phyloP scores from a whole-genome alignment of 2,888 invertebrate species.

The Priocnemis perturbator region DNA sequence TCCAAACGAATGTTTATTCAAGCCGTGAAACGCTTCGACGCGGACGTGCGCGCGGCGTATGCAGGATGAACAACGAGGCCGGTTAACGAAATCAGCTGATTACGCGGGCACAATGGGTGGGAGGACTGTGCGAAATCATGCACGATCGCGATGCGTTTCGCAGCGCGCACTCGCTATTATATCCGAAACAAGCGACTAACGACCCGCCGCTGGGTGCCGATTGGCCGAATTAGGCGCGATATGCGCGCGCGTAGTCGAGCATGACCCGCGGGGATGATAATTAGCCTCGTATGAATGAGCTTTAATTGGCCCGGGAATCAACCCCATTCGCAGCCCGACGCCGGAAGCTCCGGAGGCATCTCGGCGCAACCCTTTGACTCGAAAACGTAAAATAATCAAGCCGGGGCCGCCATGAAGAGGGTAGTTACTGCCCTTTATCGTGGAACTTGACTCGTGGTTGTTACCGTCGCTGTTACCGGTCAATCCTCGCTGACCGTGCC shows the following conservation, averaged over 20 bases:
- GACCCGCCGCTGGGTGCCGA: constrained; percentile 65
- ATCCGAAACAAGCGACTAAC: constrained; percentile 70
- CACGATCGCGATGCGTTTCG: constrained; percentile 50
- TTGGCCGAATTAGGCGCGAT: constrained; percentile 66
- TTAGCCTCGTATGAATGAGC: constrained; percentile 70
- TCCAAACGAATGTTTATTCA: not conserved
- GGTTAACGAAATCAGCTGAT: constrained; percentile 54
- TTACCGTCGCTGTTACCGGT: too few relatives aligned
- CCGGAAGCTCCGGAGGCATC: constrained; percentile 57
- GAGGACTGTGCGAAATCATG: constrained; percentile 56
- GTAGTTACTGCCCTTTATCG: constrained; percentile 18
- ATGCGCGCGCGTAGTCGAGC: constrained; percentile 51
- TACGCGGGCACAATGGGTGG: constrained; percentile 49
- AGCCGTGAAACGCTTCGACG: not conserved
- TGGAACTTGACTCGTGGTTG: too few relatives aligned
- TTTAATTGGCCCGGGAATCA: constrained; percentile 66
- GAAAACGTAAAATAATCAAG: constrained; percentile 59
- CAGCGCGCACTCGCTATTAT: constrained; percentile 61
- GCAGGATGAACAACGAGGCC: constrained; percentile 28
- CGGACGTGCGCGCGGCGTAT: constrained; percentile 1
- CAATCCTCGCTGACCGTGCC: too few relatives aligned
- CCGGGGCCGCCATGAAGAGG: constrained; percentile 6
- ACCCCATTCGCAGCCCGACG: constrained; percentile 53
- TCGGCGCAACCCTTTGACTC: constrained; percentile 63
- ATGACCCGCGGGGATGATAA: constrained; percentile 66